Evolutionary conservation across 2,113 vertebrate genomes (phyloP), one percentile per base, ranked within the genome.

Genomic region (Nymphicus hollandicus): DNA sequence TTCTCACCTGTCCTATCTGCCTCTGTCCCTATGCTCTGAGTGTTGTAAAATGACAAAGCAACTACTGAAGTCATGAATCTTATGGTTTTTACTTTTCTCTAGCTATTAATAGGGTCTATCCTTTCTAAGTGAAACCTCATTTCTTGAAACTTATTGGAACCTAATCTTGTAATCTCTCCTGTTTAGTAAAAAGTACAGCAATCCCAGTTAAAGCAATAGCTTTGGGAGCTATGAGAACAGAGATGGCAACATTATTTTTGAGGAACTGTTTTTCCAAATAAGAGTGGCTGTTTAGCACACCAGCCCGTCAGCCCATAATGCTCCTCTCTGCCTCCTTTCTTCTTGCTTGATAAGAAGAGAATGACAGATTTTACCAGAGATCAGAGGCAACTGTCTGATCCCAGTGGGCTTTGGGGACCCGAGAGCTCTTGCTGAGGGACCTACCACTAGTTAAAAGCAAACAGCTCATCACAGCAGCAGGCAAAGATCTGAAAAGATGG

Each of bases 401-500:
- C 82, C 76, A 23, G 33, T 37, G 70, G 86, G 80, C 33, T 91
- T 47, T 73, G 31, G 64, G 69, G 56, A 91, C 88, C 56, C 0
- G 0, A 74, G 76, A 95, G 71, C 28, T 89, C 89, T 82, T 90
- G 80, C 86, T 88, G 80, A 74, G 79, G 80, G 80, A 96, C 69
- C 56, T 37, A 43, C 27, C 19, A 46, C 29, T 53, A 78, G 64
- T 90, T 92, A 60, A 94, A 94, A 93, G 72, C 61, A 94, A 93
- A 88, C 37, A 90, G 82, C 72, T 88, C 53, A 60, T 72, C 85
- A 73, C 46, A 43, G 56, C n/a, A 92, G 71, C 17, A 37, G 88
- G 69, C 88, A 86, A 44, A 69, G 72, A 93, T 88, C 80, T 96
- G 60, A 90, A 88, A 95, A 88, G 39, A 88, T 83, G 82, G 69